Evolutionary conservation across 2,888 invertebrate genomes (phyloP).

Genomic region (Yponomeuta cagnagella): DNA sequence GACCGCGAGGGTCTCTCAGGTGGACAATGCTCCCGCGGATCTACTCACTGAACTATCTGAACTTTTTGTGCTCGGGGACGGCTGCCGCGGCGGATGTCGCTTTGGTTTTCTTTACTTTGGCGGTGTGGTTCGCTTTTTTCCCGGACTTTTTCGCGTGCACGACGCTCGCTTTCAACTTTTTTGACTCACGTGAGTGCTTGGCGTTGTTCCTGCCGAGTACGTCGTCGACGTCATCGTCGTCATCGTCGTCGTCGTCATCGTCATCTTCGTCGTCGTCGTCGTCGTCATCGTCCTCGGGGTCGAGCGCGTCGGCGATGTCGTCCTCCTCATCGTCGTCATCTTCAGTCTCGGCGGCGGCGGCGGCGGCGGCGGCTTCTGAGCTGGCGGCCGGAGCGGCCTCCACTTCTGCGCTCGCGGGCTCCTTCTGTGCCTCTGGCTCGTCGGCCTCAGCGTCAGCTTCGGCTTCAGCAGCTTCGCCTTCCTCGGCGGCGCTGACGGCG

Average conservation of each 20-base stretch:
- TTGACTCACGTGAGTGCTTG: conserved; percentile 89
- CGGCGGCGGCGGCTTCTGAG: conserved; percentile 37
- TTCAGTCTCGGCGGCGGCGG: conserved; percentile 39
- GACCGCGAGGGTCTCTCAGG: conserved; percentile 64
- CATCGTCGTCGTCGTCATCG: conserved; percentile 79
- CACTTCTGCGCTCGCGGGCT: conserved; percentile 55
- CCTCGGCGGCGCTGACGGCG: conserved; percentile 43
- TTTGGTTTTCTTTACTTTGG: conserved; percentile 74
- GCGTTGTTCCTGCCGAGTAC: conserved; percentile 72
- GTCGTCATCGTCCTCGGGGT: conserved; percentile 78
- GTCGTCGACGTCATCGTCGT: conserved; percentile 79
- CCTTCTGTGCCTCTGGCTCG: conserved; percentile 60
- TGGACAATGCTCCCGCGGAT: conserved; percentile 49
- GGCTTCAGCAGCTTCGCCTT: conserved; percentile 39
- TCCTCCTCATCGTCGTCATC: conserved; percentile 69
- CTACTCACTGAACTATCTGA: conserved; percentile 64
- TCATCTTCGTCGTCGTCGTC: conserved; percentile 81
- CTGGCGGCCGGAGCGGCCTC: conserved; percentile 36
- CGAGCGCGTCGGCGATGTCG: conserved; percentile 78
- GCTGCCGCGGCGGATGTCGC: conserved; percentile 62
- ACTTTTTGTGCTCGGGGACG: conserved; percentile 71
- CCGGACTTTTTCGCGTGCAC: conserved; percentile 64
- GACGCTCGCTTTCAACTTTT: conserved; percentile 75
- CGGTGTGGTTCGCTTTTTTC: conserved; percentile 66
- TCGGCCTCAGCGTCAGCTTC: conserved; percentile 57